A percentile compares a stretch with the other conserved stretches of the same genome.
These are phyloP conservation scores for Aethina tumida DNA, from an alignment of 1,140 invertebrate genomes.

Conservation along the genomic window DNA sequence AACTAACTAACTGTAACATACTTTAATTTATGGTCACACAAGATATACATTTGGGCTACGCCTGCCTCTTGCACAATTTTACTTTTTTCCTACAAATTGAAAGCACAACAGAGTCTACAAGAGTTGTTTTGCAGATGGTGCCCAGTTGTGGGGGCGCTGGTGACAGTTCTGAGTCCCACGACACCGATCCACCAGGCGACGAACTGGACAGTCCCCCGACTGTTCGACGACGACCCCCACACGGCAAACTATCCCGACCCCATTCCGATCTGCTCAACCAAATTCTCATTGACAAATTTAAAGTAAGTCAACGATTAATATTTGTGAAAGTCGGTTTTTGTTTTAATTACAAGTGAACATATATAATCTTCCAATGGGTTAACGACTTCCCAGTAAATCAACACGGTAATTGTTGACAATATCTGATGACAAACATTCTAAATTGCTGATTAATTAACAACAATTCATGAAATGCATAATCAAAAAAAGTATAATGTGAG, in stretches of 20 bases:
- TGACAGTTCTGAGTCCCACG: slow-evolving; percentile 51
- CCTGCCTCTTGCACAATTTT: neutral
- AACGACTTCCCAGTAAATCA: no score
- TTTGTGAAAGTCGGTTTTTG: no score
- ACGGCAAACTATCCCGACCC: slow-evolving; percentile 37
- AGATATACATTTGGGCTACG: no score
- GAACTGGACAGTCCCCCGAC: slow-evolving; percentile 45
- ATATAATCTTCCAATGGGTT: no score
- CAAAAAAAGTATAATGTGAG: no score
- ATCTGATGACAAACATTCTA: no score
- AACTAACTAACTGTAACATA: no score
- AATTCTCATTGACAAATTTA: slow-evolving; percentile 51
- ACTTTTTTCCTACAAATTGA: neutral
- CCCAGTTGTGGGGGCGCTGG: slow-evolving; percentile 41
- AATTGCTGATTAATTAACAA: no score
- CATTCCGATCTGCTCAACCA: slow-evolving; percentile 52
- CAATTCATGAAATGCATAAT: no score
- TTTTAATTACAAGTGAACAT: no score
- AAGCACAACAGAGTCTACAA: neutral
- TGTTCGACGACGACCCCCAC: slow-evolving; percentile 21
- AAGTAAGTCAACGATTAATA: slow-evolving; percentile 44
- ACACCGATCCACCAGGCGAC: slow-evolving; percentile 45
- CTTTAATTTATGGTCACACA: no score
- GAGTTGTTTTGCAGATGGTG: slow-evolving; percentile 39
- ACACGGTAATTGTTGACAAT: no score